phyloP scores from a whole-genome alignment of 2,888 invertebrate species.

The Mantis religiosa region DNA sequence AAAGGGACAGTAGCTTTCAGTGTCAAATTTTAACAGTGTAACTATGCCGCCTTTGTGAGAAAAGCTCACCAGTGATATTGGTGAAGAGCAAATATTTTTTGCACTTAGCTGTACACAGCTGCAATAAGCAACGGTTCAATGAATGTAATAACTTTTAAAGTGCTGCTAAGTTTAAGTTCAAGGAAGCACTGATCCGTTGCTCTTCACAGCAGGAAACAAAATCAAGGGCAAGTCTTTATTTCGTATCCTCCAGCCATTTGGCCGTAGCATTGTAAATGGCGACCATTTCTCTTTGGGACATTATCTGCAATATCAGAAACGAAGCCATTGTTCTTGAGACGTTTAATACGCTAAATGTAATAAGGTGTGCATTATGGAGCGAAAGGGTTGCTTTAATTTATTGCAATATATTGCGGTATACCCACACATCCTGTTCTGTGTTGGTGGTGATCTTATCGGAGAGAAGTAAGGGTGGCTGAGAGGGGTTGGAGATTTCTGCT shows the following conservation, averaged over 20 bases:
- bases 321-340: not conserved
- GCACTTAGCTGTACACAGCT: too few species aligned
- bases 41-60: too few species aligned
- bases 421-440: not conserved
- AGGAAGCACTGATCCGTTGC: not conserved
- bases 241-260: not conserved
- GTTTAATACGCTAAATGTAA: not conserved
- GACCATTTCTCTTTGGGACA: not conserved
- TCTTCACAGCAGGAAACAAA: not conserved
- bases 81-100: too few species aligned
- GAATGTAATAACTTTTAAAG: too few species aligned
- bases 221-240: not conserved
- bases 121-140: too few species aligned
- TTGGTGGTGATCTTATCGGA: not conserved
- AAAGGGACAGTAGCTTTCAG: too few species aligned
- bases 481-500: not conserved
- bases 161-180: not conserved
- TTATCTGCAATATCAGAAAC: not conserved
- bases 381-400: not conserved
- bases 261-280: not conserved
- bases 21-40: too few species aligned
- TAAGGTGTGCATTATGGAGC: not conserved
- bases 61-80: too few species aligned
- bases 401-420: not conserved
- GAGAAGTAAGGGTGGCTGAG: not conserved